Conservation (phyloP, 1,140 invertebrate species). For the Saccostrea echinata region DNA sequence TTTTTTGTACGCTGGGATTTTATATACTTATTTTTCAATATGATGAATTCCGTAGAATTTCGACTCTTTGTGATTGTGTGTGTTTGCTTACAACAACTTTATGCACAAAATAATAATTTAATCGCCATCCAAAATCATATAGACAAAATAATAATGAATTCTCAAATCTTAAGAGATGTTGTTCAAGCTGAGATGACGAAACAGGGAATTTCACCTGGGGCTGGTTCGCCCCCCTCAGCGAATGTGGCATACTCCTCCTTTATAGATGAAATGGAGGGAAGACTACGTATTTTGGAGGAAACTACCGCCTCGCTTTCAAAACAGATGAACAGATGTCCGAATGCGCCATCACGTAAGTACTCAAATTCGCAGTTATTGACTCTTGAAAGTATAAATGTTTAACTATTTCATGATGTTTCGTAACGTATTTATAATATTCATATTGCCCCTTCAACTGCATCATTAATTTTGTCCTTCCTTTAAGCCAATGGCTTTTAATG, state of each 20-base stretch:
- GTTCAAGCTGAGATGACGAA: conserved; percentile 26
- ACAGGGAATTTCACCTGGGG: not conserved
- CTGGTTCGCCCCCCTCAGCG: not conserved
- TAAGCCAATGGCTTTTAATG: not conserved
- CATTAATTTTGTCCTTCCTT: not conserved
- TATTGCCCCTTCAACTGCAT: not conserved
- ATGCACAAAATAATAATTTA: conserved; percentile 6
- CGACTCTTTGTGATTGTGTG: conserved; percentile 4
- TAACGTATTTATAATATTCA: not conserved
- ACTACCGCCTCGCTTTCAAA: conserved; percentile 6
- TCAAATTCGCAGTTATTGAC: not conserved
- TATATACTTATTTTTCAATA: conserved; percentile 16
- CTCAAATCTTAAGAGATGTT: conserved; percentile 1
- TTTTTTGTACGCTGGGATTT: conserved; percentile 13
- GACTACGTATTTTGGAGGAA: conserved; percentile 39
- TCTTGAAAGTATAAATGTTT: no score
- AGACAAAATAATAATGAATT: conserved; percentile 16
- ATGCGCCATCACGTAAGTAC: conserved; percentile 41
- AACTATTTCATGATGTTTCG: no score
- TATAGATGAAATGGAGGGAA: conserved; percentile 48
- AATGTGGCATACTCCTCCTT: conserved; percentile 52
- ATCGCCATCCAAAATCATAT: conserved; percentile 14
- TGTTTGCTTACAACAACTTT: not conserved
- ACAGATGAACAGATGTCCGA: conserved; percentile 44
- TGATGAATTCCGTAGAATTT: conserved; percentile 21